These are phyloP conservation scores for Grantiella picta DNA, from an alignment of 2,113 vertebrate genomes.

Conservation along the genomic window DNA sequence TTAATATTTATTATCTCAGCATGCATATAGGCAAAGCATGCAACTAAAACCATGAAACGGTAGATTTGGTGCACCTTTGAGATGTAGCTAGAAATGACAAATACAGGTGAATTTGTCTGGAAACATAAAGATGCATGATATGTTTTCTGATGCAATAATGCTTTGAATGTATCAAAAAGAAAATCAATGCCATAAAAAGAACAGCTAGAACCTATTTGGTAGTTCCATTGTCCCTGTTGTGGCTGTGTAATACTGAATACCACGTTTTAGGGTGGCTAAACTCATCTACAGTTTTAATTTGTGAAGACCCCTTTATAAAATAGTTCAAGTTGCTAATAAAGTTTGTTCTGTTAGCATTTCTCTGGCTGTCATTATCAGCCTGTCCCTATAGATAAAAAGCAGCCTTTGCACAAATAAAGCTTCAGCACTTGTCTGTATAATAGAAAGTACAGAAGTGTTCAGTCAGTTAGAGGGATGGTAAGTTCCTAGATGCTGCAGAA, in stretches of 20 bases:
- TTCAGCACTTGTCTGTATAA: slow-evolving; percentile 18
- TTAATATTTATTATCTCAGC: slow-evolving; percentile 87
- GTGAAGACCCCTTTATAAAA: not conserved
- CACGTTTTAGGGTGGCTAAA: slow-evolving; percentile 14
- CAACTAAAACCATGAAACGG: slow-evolving; percentile 69
- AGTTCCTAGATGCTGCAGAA: slow-evolving; percentile 12
- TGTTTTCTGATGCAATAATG: slow-evolving; percentile 72
- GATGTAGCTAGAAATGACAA: slow-evolving; percentile 79
- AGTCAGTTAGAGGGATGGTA: not conserved
- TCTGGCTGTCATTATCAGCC: slow-evolving; percentile 22
- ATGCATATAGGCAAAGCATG: slow-evolving; percentile 82
- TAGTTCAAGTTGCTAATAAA: slow-evolving; percentile 12
- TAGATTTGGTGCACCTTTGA: slow-evolving; percentile 84
- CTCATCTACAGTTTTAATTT: slow-evolving; percentile 18
- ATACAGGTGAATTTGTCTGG: slow-evolving; percentile 75
- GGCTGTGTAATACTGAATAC: slow-evolving; percentile 6
- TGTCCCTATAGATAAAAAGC: slow-evolving; percentile 20
- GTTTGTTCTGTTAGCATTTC: slow-evolving; percentile 22
- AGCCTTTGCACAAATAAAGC: slow-evolving; percentile 62
- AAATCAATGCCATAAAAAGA: slow-evolving; percentile 60
- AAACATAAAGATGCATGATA: slow-evolving; percentile 73
- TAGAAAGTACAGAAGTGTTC: slow-evolving; percentile 1
- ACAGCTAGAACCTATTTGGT: slow-evolving; percentile 48
- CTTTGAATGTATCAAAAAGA: slow-evolving; percentile 66
- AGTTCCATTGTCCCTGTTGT: slow-evolving; percentile 42